Percentiles rank a stretch among this genome's conserved stretches.
phyloP scores from a whole-genome alignment of 2,797 vertebrate species.

The Arnoldichthys spilopterus region DNA sequence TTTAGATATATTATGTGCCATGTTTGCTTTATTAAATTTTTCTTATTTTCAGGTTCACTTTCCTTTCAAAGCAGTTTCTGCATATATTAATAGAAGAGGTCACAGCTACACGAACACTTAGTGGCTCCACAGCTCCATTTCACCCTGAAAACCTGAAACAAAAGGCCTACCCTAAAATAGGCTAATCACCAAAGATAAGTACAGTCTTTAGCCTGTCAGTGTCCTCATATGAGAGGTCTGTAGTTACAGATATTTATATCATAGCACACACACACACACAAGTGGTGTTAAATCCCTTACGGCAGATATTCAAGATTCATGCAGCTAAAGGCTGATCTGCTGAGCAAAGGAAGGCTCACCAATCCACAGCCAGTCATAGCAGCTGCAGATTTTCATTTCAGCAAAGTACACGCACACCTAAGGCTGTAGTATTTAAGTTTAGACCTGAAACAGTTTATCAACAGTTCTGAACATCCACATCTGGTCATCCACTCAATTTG shows the following conservation, averaged over 20 bases:
- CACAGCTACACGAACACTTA: slow-evolving; percentile 35
- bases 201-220: slow-evolving; percentile 45
- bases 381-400: too few species aligned
- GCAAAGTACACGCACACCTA: too few species aligned
- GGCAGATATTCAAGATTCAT: slow-evolving; percentile 5
- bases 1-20: not conserved
- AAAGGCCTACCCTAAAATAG: slow-evolving; percentile 41
- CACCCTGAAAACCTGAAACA: slow-evolving; percentile 36
- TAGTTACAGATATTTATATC: slow-evolving; percentile 51
- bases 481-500: too few species aligned
- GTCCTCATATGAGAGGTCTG: slow-evolving; percentile 39
- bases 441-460: too few species aligned
- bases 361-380: too few species aligned
- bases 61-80: not conserved
- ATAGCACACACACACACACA: slow-evolving; percentile 40
- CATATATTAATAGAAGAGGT: slow-evolving; percentile 15
- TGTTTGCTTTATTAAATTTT: not conserved
- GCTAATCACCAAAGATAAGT: slow-evolving; percentile 47
- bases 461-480: too few species aligned
- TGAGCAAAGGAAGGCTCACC: too few species aligned
- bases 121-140: slow-evolving; percentile 21
- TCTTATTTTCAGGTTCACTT: not conserved
- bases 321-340: not conserved
- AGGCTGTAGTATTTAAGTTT: too few species aligned
- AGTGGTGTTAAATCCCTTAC: not conserved